A percentile compares a stretch with the other conserved stretches of the same genome.
Evolutionary conservation across 1,140 invertebrate species (phyloP).

Genomic region (Cydia fagiglandana): DNA sequence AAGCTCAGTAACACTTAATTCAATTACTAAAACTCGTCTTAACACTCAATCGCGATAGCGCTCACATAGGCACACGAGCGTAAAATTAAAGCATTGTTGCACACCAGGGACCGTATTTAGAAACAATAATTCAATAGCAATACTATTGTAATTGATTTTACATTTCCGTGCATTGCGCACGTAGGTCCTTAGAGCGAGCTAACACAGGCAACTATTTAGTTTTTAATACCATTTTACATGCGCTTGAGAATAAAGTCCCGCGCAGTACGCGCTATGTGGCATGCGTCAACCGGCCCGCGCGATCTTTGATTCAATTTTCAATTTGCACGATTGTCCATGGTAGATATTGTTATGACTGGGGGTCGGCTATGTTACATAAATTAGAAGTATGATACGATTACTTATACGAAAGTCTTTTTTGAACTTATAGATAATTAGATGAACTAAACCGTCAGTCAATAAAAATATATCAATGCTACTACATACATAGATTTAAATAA

Average conservation of each 20-base stretch:
- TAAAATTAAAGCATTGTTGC: conserved; percentile 23
- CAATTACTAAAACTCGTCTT: conserved; percentile 17
- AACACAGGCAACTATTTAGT: neutral
- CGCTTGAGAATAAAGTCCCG: neutral
- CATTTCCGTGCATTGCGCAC: neutral
- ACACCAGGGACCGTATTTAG: neutral
- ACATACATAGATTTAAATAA: too few species aligned
- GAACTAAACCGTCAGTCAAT: too few species aligned
- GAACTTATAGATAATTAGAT: too few species aligned
- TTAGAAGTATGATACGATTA: neutral
- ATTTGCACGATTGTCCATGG: neutral
- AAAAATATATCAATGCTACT: too few species aligned
- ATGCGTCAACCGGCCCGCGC: neutral
- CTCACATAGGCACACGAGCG: conserved; percentile 28
- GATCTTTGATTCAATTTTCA: conserved; percentile 13
- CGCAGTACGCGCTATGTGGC: neutral
- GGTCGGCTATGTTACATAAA: neutral
- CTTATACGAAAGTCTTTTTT: too few species aligned
- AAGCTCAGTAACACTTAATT: conserved; percentile 18
- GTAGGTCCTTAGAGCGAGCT: neutral
- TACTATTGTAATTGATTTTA: neutral
- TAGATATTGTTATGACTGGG: neutral
- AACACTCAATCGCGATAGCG: conserved; percentile 28
- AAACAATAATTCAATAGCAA: neutral
- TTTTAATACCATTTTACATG: neutral